Base-by-base conservation (phyloP, 2,888 invertebrate genomes). In the Papilio elwesi region DNA sequence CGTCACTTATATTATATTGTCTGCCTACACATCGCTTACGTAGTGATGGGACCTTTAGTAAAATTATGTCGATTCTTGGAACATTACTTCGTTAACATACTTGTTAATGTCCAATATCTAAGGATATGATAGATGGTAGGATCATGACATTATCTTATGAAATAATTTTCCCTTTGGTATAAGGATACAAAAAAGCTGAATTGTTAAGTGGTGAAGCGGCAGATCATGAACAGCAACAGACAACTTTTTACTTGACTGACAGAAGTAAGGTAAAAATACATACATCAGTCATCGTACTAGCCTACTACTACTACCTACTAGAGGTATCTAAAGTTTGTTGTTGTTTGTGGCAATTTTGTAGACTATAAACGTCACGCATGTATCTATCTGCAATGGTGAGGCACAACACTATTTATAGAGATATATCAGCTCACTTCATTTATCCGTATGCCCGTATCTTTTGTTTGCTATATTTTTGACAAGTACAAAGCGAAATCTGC, bases 391-490 rank as follows among this genome's bases (percentile, higher is more conserved):
- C 81, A 81, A 84, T 79, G 78, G 16, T 15, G 13, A n/a, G 16
- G 38, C 78, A 76, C 91, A 83, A 71, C 91, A 76, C 91, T 90
- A 86, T 11, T 78, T 79, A 80, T 82, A 82, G 85, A 90, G 90
- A 90, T 90, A 93, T 91, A 93, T 92, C 93, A 93, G 90, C 92
- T 91, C 92, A 91, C 92, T 93, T 93, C 93, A 93, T 93, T 93
- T 91, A 92, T 91, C 87, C 90, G 87, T 89, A 80, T 84, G 84
- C 88, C 75, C 87, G 88, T 92, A 93, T 92, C 92, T 93, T 93
- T 93, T 93, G 93, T 93, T 93, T 93, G 92, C 89, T 90, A 91
- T 93, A 93, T 93, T 93, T 93, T 93, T 93, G 93, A 93, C 93
- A 93, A 92, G 93, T 90, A 93, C 92, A 93, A 93, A 93, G 93